A percentile compares a stretch with the other conserved stretches of the same genome.
These are phyloP conservation scores for Prionchulus punctatus DNA, from an alignment of 2,888 invertebrate species.

Conservation along the genomic window DNA sequence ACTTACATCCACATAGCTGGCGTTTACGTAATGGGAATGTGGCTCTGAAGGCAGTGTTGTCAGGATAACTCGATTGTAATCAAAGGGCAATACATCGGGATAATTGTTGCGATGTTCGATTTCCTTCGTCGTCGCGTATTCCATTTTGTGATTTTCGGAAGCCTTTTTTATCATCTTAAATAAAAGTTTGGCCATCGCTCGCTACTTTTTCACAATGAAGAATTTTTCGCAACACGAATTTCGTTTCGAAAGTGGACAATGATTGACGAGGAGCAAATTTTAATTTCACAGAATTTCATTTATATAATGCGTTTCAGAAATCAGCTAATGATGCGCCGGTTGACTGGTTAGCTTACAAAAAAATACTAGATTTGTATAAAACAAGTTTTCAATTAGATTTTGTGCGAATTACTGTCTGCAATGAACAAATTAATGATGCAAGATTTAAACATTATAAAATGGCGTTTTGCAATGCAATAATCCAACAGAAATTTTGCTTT, in stretches of 20 bases:
- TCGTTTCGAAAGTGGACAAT: too few relatives aligned
- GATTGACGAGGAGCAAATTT: too few relatives aligned
- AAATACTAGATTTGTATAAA: not conserved
- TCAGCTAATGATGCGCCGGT: too few relatives aligned
- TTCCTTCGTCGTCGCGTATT: slow-evolving; percentile 25
- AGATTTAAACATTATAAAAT: not conserved
- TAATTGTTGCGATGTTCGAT: slow-evolving; percentile 23
- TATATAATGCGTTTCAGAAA: too few relatives aligned
- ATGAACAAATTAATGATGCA: not conserved
- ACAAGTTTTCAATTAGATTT: not conserved
- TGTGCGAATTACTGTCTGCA: not conserved
- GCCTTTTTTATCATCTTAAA: slow-evolving; percentile 28
- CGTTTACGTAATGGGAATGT: slow-evolving; percentile 30
- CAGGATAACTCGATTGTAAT: slow-evolving; percentile 29
- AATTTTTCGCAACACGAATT: too few relatives aligned
- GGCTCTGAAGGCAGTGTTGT: slow-evolving; percentile 20
- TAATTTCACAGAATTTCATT: too few relatives aligned
- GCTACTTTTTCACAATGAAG: too few relatives aligned
- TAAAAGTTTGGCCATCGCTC: too few relatives aligned
- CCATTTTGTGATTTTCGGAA: slow-evolving; percentile 19
- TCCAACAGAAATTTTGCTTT: too few relatives aligned
- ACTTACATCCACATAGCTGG: slow-evolving; percentile 30
- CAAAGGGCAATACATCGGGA: slow-evolving; percentile 30
- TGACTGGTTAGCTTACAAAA: not conserved
- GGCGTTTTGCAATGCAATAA: too few relatives aligned